Evolutionary conservation across 2,113 vertebrate species (phyloP), one percentile per base, ranked within the genome.

Genomic region (Myrmecobius fasciatus): DNA sequence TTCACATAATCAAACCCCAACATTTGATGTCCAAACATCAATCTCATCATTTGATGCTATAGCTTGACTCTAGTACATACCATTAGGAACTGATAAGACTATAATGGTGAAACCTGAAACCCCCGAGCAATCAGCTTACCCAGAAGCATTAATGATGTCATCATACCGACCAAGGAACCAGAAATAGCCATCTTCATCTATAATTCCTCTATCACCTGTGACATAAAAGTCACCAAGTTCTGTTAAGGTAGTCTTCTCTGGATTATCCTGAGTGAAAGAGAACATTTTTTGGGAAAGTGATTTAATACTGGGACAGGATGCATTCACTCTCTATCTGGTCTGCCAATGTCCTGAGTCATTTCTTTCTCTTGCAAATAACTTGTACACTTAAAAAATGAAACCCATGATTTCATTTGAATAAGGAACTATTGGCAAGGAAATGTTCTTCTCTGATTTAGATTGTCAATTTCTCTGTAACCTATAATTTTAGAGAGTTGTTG

Each of bases 171-270:
- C 99, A 25, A 98, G 95, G 96, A 99, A 99, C 98, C 98, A 99
- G 91, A 99, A 4, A 91, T 99, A 99, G n/a, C 98, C 99, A 0
- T 99, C 99, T 88, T 98, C 91, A 83, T 99, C 99, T 92, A 98
- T 97, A 1, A 67, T 31, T 0, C 96, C 99, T 97, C 97, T 97
- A 98, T 99, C 99, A n/a, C 99, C 98, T 0, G 98, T 98, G 93
- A 99, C 56, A 60, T 99, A 99, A 93, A 99, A 99, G 97, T 98
- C 98, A 31, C 99, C 99, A 89, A 96, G 83, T 51, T 98, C 92
- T 25, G 98, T 96, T 83, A 98, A 97, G 0, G 98, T 98, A 1
- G 98, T 99, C 96, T 98, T 98, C 96, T 98, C 95, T 17, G 99
- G 98, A 60, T 98, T 96, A 90, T 98, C 98, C 99, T 99, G 67